Evolutionary conservation across 2,113 vertebrate genomes (phyloP).

Genomic region (Onychorhynchus coronatus): DNA sequence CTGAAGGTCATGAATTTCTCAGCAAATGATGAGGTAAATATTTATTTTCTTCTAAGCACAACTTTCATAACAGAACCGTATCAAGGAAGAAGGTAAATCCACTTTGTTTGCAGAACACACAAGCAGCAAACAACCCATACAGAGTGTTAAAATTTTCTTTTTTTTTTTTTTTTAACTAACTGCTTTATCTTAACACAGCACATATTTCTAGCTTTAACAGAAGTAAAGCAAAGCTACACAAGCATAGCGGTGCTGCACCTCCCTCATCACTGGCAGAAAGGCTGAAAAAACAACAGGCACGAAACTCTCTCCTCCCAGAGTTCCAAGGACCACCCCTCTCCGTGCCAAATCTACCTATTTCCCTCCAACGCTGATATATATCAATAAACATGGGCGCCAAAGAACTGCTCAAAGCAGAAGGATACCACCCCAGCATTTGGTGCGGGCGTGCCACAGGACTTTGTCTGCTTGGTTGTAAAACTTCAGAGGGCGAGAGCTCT

Average conservation of each 20-base stretch:
- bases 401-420: not conserved
- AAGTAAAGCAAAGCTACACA: not conserved
- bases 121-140: not conserved
- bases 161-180: not conserved
- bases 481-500: not conserved
- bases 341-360: not conserved
- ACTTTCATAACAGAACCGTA: not conserved
- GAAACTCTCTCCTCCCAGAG: not conserved
- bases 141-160: not conserved
- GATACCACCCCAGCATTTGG: not conserved
- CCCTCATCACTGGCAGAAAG: not conserved
- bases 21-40: not conserved
- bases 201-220: not conserved
- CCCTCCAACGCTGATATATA: rapidly evolving
- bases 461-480: not conserved
- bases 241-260: not conserved
- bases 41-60: slow-evolving; percentile 7
- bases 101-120: not conserved
- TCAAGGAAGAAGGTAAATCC: not conserved
- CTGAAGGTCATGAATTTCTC: not conserved
- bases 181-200: not conserved
- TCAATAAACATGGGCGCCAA: not conserved
- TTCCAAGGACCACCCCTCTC: not conserved
- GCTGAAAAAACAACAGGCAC: not conserved
- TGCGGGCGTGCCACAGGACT: not conserved